Percentiles rank a stretch among this genome's conserved stretches.
Conservation (phyloP, 2,888 invertebrate species). For the Andrena haemorrhoa region DNA sequence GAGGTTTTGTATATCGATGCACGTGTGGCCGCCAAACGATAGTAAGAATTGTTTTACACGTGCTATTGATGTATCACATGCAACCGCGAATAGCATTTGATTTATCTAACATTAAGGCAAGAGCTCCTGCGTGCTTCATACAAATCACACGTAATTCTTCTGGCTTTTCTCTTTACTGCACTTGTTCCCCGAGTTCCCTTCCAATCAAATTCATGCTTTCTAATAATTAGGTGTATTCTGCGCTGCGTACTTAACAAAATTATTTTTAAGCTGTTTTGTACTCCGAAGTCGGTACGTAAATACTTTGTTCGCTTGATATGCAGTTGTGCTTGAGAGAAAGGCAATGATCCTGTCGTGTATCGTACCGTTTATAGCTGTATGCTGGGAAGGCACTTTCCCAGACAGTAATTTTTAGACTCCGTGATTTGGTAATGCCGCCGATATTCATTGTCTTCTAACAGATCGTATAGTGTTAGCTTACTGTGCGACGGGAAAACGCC, state of each 20-base stretch:
- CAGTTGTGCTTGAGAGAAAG: conserved; percentile 42
- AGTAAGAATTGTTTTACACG: conserved; percentile 8
- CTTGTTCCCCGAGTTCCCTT: conserved; percentile 38
- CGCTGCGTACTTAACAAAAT: conserved; percentile 33
- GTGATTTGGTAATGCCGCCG: too few species aligned
- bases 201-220: conserved; percentile 7
- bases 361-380: conserved; percentile 18
- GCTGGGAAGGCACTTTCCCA: conserved; percentile 14
- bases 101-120: conserved; percentile 51
- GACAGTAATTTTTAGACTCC: too few species aligned
- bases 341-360: conserved; percentile 33
- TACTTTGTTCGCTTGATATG: conserved; percentile 46
- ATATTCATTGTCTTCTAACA: too few species aligned
- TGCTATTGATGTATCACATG: conserved; percentile 16
- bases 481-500: background rate
- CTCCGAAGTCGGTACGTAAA: conserved; percentile 49
- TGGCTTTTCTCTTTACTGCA: conserved; percentile 9
- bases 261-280: conserved; percentile 55
- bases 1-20: conserved; percentile 5
- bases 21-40: background rate
- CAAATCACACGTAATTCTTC: conserved; percentile 6
- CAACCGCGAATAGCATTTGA: conserved; percentile 26
- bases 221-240: conserved; percentile 28
- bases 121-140: conserved; percentile 20
- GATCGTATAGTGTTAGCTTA: background rate